Base-by-base conservation (phyloP, 2,888 invertebrate species). In the Yponomeuta malinellus region DNA sequence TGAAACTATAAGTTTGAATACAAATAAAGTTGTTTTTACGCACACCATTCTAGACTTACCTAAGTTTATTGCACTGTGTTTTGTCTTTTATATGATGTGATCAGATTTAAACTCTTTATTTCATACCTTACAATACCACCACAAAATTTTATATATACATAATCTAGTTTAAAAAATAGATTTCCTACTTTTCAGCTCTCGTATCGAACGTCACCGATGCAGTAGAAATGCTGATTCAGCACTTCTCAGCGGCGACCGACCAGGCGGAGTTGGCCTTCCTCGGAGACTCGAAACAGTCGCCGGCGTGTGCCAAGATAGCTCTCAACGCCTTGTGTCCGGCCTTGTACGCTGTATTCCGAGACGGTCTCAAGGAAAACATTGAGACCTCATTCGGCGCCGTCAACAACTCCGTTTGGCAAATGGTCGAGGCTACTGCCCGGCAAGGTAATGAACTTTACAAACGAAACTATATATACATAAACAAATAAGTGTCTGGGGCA, bases 391-490 rank as follows among this genome's bases (percentile, higher is more conserved):
- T 97, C 81, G 97, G 97, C 65, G 95, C 96, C 29, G 96, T 97
- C 70, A 94, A 95, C 76, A 97, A 97, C 82, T 96, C 96, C 9
- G 96, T 97, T 70, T 98, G 97, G 97, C 96, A 96, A 89, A 96
- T 98, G 75, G 96, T 97, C 6, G 97, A 97, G 87, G 96, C 96
- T 59, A 96, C 97, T 10, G 96, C 97, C 15, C 96, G 97, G 84
- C 96, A 96, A 92, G 97, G 95, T 92, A 83, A 77, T 68, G 3
- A 31, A 31, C 33, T 29, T 29, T 79, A 23, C 31, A 15, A 9
- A 5, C 43, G 8, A 43, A 43, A 43, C 43, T 43, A 43, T 43
- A 43, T 43, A 5, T 43, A 43, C 43, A 4, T 8, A 43, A 43
- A 43, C 1, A 43, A 43, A 43, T 43, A 43, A 43, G 5, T 43